Evolutionary conservation across 1,140 invertebrate genomes (phyloP).

Genomic region (Drosophila murphyi): DNA sequence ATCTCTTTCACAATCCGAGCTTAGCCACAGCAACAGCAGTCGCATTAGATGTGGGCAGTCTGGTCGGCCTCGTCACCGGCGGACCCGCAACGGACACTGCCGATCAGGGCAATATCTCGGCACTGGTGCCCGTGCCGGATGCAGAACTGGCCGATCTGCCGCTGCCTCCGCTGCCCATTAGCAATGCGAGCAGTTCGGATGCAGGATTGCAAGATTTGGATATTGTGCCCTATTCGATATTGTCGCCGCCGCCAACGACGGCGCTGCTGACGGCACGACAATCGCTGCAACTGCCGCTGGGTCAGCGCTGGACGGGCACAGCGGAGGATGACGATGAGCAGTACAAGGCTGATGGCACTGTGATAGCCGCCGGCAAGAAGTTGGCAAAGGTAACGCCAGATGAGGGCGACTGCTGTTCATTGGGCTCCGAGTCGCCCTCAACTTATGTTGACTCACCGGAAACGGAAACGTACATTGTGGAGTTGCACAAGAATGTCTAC

Average conservation of each 20-base stretch:
- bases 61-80: conserved; percentile 69
- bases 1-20: conserved; percentile 88
- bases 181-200: conserved; percentile 39
- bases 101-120: conserved; percentile 54
- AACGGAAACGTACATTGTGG: conserved; percentile 87
- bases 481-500: conserved; percentile 88
- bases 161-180: conserved; percentile 73
- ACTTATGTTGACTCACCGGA: conserved; percentile 84
- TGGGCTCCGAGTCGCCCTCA: conserved; percentile 59
- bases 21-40: conserved; percentile 71
- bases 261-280: conserved; percentile 45
- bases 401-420: conserved; percentile 49
- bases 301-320: conserved; percentile 52
- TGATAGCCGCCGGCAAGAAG: conserved; percentile 72
- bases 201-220: conserved; percentile 66
- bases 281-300: conserved; percentile 65
- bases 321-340: conserved; percentile 1
- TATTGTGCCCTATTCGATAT: conserved; percentile 80
- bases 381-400: conserved; percentile 42
- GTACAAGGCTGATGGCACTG: conserved; percentile 61
- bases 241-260: conserved; percentile 68
- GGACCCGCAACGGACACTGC: conserved; percentile 60
- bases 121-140: conserved; percentile 38
- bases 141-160: conserved; percentile 78
- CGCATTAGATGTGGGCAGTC: conserved; percentile 55